phyloP scores from a whole-genome alignment of 2,797 vertebrate species.

The Poecilia velifera region DNA sequence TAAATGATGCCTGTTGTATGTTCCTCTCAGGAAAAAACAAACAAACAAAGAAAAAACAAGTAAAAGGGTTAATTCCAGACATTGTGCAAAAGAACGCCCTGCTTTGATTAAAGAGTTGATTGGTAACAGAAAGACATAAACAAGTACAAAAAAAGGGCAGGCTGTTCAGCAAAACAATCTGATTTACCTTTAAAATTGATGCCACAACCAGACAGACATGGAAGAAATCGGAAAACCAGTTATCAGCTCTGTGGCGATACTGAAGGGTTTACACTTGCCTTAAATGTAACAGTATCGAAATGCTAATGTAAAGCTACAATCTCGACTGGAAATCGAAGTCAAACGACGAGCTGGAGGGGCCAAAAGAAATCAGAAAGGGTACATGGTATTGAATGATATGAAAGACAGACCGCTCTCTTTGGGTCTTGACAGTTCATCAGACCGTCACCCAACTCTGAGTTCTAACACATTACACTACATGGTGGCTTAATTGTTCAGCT shows the following conservation, averaged over 20 bases:
- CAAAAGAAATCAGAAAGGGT: background rate
- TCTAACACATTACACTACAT: background rate
- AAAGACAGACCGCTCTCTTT: background rate
- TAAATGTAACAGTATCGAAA: background rate
- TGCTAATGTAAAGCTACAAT: background rate
- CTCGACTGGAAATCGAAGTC: background rate
- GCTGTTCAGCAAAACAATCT: background rate
- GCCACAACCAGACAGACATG: background rate
- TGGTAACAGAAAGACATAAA: background rate
- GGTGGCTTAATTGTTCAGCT: background rate
- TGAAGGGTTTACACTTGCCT: background rate
- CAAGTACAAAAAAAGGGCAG: background rate
- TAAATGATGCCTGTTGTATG: background rate
- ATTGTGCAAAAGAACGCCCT: background rate
- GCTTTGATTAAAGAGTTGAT: background rate
- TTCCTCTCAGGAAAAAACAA: background rate
- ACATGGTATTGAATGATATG: background rate
- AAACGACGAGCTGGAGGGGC: background rate
- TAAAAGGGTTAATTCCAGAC: background rate
- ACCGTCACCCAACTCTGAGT: background rate
- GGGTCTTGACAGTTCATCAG: background rate
- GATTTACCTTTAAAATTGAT: background rate
- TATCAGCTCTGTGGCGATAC: background rate
- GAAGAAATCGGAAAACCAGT: background rate
- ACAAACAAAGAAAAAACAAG: background rate